phyloP scores from a whole-genome alignment of 2,888 invertebrate species.

The Horisme vitalbata region DNA sequence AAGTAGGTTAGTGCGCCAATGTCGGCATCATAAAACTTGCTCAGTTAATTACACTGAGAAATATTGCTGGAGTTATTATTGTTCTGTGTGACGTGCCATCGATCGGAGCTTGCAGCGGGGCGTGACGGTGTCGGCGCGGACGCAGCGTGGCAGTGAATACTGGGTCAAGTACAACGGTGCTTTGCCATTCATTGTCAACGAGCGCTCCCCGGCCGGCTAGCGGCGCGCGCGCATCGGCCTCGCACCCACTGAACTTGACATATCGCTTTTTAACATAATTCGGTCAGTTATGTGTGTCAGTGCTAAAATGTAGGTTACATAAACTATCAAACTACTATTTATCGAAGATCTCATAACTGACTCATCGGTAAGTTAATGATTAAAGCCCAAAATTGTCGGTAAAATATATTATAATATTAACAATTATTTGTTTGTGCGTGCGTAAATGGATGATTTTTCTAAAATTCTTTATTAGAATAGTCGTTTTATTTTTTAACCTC shows the following conservation, averaged over 20 bases:
- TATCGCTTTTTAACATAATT: constrained; percentile 67
- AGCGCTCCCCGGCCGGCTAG: constrained; percentile 38
- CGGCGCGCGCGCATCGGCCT: constrained; percentile 62
- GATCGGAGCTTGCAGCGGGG: constrained; percentile 50
- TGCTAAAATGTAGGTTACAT: constrained; percentile 41
- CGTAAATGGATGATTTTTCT: too few species aligned
- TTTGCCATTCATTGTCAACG: constrained; percentile 80
- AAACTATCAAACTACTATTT: too few species aligned
- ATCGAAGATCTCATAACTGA: too few species aligned
- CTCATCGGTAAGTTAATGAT: too few species aligned
- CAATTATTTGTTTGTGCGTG: too few species aligned
- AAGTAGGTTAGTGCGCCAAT: constrained; percentile 77
- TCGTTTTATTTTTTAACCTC: background rate
- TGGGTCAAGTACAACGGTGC: constrained; percentile 82
- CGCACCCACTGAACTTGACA: constrained; percentile 77
- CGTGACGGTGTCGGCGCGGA: constrained; percentile 50
- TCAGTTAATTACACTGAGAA: constrained; percentile 53
- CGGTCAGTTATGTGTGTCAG: constrained; percentile 59
- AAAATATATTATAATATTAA: too few species aligned
- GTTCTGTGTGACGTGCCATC: constrained; percentile 58
- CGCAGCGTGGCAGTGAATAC: constrained; percentile 67
- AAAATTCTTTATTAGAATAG: background rate
- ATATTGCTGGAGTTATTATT: constrained; percentile 37
- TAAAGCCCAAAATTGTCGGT: too few species aligned
- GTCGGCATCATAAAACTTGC: constrained; percentile 65